Evolutionary conservation across 2,888 invertebrate genomes (phyloP).

Genomic region (Plagiodera versicolora): DNA sequence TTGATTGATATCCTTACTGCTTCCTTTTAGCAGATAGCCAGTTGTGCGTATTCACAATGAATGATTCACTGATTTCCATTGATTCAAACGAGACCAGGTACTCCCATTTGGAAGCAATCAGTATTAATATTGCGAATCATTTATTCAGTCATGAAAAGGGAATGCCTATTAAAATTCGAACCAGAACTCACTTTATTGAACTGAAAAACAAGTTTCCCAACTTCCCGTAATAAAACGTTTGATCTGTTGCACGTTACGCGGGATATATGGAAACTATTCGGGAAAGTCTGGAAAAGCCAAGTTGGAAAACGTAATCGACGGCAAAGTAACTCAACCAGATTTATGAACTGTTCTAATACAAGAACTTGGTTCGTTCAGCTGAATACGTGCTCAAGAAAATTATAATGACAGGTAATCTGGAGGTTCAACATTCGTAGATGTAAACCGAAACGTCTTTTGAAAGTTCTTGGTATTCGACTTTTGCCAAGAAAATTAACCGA

Average conservation of each 20-base stretch:
- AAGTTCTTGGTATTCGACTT: constrained; percentile 31
- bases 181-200: not conserved
- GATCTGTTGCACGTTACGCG: constrained; percentile 31
- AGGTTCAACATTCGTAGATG: constrained; percentile 39
- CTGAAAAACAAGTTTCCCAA: constrained; percentile 13
- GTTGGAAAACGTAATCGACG: constrained; percentile 37
- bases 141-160: not conserved
- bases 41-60: no score
- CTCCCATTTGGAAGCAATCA: no score
- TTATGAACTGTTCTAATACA: constrained; percentile 44
- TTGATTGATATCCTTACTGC: no score
- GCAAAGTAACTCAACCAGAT: constrained; percentile 39
- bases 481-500: constrained; percentile 42
- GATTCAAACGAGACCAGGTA: no score
- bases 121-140: not conserved
- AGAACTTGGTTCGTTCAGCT: constrained; percentile 43
- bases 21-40: no score
- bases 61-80: no score
- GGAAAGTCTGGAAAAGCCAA: constrained; percentile 24
- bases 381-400: constrained; percentile 44
- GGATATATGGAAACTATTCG: constrained; percentile 34
- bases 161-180: not conserved
- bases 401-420: constrained; percentile 47
- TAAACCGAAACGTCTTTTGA: constrained; percentile 40
- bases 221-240: constrained; percentile 33